Evolutionary conservation across 2,113 vertebrate genomes (phyloP), one percentile per base, ranked within the genome.

Genomic region (Arizona elegans): DNA sequence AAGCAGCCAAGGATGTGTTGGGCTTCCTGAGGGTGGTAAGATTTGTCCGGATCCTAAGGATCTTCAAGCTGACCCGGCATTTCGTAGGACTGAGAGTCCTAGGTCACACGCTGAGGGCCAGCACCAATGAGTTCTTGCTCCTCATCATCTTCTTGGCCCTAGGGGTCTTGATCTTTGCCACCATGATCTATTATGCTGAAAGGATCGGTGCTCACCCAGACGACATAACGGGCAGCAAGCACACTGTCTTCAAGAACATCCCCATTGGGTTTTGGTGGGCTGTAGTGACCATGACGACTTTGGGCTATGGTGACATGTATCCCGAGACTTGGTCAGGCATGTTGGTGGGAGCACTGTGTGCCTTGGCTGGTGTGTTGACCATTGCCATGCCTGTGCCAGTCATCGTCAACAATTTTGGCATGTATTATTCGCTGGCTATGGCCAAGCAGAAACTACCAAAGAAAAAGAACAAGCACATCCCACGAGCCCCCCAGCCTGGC

Each of bases 191-290:
- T 95, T 99, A 99, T 15, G 99, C 99, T 0, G 99, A 99, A 55
- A 96, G 99, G 89, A 99, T 99, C 19, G 99, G 99, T 5, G 99
- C 99, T 0, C 97, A 98, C 55, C 99, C 99, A 0, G 97, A 98
- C 0, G 99, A 99, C 97, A 98, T 98, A 26, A 98, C 98, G 2
- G 99, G 98, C 10, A 98, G 98, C 86, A 97, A 96, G 1, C 99
- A 99, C 96, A 99, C 99, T 13, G 97, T 97, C 95, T 99, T 99
- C 95, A 99, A 99, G 95, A 99, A 99, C 97, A 99, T 99, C 97
- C 99, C 99, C 93, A 99, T 99, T 33, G 99, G 99, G 0, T 99
- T 99, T 94, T 99, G 99, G 99, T 99, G 99, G 99, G 99, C 99
- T 0, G 99, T 99, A 93, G 99, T 99, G 1, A 99, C 99, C 95